Percentiles rank a stretch among this genome's conserved stretches.
phyloP scores from a whole-genome alignment of 2,888 invertebrate genomes.

The Drosophila testacea region DNA sequence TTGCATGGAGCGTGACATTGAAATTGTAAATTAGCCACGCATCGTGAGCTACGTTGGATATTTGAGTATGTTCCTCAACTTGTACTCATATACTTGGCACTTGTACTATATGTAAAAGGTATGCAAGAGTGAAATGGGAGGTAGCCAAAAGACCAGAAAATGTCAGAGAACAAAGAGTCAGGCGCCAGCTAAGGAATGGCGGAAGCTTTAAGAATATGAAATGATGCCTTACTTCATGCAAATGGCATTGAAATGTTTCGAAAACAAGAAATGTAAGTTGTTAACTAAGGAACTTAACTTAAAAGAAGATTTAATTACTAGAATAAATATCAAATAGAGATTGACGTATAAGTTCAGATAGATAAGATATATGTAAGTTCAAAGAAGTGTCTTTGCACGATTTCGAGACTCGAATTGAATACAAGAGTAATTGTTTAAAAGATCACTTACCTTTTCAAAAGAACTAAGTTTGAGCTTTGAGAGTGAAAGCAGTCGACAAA shows the following conservation, averaged over 20 bases:
- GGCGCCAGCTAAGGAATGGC: constrained; percentile 36
- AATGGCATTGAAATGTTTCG: neutral
- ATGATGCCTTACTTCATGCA: neutral
- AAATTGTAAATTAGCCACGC: constrained; percentile 83
- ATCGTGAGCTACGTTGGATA: constrained; percentile 41
- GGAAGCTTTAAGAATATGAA: neutral
- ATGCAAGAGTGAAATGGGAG: constrained; percentile 22
- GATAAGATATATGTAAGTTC: no score
- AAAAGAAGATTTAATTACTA: no score
- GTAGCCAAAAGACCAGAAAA: constrained; percentile 26
- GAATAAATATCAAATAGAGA: no score
- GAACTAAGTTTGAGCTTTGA: no score
- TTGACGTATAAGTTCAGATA: no score
- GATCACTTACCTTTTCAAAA: no score
- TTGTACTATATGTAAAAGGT: constrained; percentile 6
- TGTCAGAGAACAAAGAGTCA: constrained; percentile 4
- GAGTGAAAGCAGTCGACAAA: no score
- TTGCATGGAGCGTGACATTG: constrained; percentile 82
- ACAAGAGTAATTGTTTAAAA: no score
- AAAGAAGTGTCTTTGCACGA: no score
- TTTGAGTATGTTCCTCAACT: constrained; percentile 9
- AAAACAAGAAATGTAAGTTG: neutral
- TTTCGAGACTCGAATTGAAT: no score
- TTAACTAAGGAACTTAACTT: no score
- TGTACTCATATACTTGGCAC: constrained; percentile 3